These are phyloP conservation scores for Desoria tigrina DNA, from an alignment of 2,888 invertebrate genomes.

Conservation along the genomic window DNA sequence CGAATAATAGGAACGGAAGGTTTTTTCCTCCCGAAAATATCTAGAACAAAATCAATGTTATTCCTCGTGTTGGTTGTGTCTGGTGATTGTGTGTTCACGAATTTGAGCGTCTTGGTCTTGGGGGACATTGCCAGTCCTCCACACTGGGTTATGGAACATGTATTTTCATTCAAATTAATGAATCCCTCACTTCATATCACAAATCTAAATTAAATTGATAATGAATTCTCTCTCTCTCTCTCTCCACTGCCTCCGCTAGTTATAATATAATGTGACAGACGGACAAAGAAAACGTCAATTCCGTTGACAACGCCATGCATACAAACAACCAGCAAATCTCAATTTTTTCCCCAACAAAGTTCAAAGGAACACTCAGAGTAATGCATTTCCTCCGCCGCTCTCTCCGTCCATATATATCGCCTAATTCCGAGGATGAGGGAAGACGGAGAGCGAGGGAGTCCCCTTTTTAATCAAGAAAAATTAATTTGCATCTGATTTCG, in stretches of 20 bases:
- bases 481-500: constrained; percentile 25
- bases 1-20: no score
- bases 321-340: constrained; percentile 6
- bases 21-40: background rate
- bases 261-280: background rate
- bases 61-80: background rate
- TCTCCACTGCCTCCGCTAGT: background rate
- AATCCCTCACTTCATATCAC: constrained; percentile 1
- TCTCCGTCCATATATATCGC: background rate
- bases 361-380: constrained; percentile 12
- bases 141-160: no score
- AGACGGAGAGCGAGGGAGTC: background rate
- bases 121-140: no score
- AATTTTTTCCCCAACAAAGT: constrained; percentile 12
- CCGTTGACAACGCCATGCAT: constrained; percentile 4
- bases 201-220: constrained; percentile 10
- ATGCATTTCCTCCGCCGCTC: constrained; percentile 1
- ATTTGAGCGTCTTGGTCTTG: no score
- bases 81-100: no score
- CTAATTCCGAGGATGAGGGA: background rate
- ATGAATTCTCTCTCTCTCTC: constrained; percentile 1
- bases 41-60: constrained; percentile 3
- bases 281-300: constrained; percentile 19
- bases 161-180: constrained; percentile 21
- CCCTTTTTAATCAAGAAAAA: constrained; percentile 24